Conservation (phyloP, 1,140 invertebrate genomes). For the Amphibalanus amphitrite region DNA sequence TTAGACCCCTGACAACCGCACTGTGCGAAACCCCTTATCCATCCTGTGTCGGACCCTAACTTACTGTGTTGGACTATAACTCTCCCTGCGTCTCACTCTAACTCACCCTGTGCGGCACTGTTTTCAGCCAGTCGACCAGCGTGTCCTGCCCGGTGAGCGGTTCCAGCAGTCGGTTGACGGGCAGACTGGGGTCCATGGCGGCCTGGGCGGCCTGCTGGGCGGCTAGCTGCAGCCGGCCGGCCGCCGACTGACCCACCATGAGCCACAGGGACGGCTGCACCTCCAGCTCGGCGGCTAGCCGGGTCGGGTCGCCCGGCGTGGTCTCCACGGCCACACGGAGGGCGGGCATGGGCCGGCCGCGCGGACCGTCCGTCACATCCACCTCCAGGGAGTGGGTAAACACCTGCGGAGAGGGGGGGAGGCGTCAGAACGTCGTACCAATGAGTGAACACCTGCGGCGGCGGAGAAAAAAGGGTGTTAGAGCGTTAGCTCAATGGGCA, state of each 20-base stretch:
- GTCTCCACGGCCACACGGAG: background rate
- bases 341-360: background rate
- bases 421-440: too few species aligned
- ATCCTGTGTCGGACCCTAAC: too few species aligned
- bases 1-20: too few species aligned
- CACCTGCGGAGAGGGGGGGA: too few species aligned
- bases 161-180: background rate
- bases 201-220: background rate
- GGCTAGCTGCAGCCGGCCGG: background rate
- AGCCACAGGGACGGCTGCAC: background rate
- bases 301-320: background rate
- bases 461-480: too few species aligned
- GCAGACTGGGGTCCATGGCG: background rate
- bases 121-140: background rate
- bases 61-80: too few species aligned
- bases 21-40: too few species aligned
- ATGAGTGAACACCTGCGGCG: background rate
- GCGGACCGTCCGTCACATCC: background rate
- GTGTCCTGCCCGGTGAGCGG: background rate
- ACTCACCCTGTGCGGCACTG: background rate
- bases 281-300: background rate
- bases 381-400: background rate
- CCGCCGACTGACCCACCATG: too few species aligned
- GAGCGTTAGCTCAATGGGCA: too few species aligned
- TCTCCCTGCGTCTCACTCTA: too few species aligned